Conservation (phyloP, 2,888 invertebrate genomes). For the Lasioglossum figueresi region DNA sequence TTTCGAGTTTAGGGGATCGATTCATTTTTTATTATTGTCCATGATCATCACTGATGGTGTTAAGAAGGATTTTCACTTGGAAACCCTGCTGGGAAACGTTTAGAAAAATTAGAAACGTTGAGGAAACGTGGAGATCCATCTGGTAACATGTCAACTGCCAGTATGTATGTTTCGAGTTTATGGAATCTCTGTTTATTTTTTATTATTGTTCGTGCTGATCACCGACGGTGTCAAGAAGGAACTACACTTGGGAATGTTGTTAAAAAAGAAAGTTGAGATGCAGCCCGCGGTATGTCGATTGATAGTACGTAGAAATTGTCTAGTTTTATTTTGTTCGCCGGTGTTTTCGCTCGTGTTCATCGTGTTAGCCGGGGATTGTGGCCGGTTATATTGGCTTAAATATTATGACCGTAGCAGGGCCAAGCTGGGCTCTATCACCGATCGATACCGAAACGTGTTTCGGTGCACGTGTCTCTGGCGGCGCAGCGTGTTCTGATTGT, state of each 20-base stretch:
- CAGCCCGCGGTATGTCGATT: background rate
- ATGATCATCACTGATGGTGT: no score
- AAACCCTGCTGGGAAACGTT: no score
- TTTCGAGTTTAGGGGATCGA: no score
- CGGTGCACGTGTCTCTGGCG: conserved; percentile 39
- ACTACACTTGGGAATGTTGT: no score
- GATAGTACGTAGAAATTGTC: background rate
- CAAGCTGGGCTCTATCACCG: conserved; percentile 41
- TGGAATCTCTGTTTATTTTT: background rate
- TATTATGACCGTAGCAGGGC: conserved; percentile 41
- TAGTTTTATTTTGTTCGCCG: background rate
- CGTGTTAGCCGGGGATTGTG: conserved; percentile 39
- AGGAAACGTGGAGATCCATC: no score
- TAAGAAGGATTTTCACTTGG: no score
- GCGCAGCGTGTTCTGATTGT: background rate
- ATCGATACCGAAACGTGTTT: conserved; percentile 54
- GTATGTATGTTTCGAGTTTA: no score
- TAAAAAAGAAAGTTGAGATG: no score
- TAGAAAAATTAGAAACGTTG: no score
- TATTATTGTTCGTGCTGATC: background rate
- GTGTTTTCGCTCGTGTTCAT: conserved; percentile 14
- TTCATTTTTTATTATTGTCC: no score
- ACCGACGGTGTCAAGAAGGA: no score
- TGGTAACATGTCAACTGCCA: no score
- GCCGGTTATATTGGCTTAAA: conserved; percentile 54